Percentiles rank a stretch among this genome's conserved stretches.
These are phyloP conservation scores for Martes martes DNA, from an alignment of 2,113 vertebrate species.

Conservation along the genomic window DNA sequence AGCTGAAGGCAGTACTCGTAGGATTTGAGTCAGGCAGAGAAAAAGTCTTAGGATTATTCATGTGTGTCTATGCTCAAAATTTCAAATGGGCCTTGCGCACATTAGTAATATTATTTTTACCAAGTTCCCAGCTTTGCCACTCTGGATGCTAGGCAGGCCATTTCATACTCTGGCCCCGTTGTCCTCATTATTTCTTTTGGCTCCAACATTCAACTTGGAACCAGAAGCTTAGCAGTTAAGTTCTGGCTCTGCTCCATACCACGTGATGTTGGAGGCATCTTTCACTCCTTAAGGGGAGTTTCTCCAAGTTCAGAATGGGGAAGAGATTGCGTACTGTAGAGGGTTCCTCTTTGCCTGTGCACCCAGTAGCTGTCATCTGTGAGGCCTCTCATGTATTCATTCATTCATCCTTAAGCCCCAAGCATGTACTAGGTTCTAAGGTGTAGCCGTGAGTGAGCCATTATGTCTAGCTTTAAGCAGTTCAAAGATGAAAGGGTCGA, in stretches of 20 bases:
- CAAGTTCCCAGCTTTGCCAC: background rate
- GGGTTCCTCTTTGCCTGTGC: background rate
- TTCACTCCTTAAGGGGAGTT: background rate
- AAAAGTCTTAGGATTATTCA: background rate
- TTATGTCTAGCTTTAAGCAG: background rate
- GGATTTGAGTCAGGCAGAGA: conserved; percentile 35
- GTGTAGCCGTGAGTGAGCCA: background rate
- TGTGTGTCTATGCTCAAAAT: background rate
- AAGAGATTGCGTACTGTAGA: background rate
- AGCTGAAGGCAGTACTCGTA: background rate
- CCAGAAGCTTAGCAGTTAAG: background rate
- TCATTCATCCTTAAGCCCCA: background rate
- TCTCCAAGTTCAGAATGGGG: background rate
- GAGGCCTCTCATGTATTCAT: background rate
- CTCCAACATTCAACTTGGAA: background rate
- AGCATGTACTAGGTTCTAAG: background rate
- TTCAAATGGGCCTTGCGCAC: background rate
- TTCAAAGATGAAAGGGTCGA: background rate
- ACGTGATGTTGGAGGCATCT: background rate
- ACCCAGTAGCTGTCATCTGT: background rate
- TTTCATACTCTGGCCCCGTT: background rate
- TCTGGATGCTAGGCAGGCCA: background rate
- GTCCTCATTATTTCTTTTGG: background rate
- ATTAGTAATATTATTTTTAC: background rate
- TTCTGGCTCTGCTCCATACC: background rate